Conservation (phyloP, 2,888 invertebrate genomes). For the Beris chalybata region DNA sequence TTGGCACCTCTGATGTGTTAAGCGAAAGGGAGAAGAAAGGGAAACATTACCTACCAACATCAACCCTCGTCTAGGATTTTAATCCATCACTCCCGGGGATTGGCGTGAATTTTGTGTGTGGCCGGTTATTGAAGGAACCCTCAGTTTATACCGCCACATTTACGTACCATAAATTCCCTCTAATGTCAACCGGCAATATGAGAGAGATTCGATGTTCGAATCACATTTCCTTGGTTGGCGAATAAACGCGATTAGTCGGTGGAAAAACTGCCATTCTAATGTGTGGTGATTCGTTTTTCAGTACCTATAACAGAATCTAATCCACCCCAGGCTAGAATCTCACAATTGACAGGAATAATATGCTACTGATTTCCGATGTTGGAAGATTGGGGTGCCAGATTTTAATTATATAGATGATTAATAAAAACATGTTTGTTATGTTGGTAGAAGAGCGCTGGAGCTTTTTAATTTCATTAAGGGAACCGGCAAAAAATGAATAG, state of each 20-base stretch:
- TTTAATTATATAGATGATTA: neutral
- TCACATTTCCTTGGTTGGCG: no score
- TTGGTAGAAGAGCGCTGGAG: neutral
- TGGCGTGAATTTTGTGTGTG: no score
- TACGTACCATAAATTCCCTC: no score
- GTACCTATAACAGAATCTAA: neutral
- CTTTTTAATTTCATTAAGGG: slow-evolving; percentile 11
- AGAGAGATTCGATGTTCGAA: no score
- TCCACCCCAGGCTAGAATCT: neutral
- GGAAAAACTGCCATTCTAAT: neutral
- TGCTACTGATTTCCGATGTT: slow-evolving; percentile 12
- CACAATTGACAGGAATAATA: slow-evolving; percentile 9
- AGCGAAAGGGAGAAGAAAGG: no score
- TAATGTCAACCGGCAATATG: neutral
- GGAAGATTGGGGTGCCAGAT: neutral
- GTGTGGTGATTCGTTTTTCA: no score
- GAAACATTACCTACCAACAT: no score
- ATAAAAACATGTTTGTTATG: neutral
- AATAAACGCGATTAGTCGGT: neutral
- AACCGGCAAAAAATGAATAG: slow-evolving; percentile 2
- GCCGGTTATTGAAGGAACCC: no score
- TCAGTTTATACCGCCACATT: no score
- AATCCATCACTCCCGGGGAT: no score
- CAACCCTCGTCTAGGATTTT: no score
- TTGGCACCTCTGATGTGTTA: no score